Conservation (phyloP, 2,888 invertebrate species). For the Cryptus viduatorius region DNA sequence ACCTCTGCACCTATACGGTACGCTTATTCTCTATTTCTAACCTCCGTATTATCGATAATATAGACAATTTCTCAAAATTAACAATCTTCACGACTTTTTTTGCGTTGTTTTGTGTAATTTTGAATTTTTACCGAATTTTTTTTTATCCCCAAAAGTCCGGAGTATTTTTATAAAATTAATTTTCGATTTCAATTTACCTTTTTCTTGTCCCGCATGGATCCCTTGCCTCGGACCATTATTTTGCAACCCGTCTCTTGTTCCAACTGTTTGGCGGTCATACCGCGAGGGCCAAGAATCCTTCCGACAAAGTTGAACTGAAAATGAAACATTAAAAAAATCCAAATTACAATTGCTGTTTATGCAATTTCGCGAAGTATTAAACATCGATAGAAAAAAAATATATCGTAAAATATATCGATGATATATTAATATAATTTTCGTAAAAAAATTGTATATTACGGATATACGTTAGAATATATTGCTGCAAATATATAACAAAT, state of each 20-base stretch:
- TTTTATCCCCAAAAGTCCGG: not conserved
- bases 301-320: conserved; percentile 99
- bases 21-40: not conserved
- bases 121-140: not conserved
- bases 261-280: conserved; percentile 99
- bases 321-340: not conserved
- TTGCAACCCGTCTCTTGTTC: conserved; percentile 99
- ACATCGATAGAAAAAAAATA: not conserved
- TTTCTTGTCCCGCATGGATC: conserved; percentile 99
- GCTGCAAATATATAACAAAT: too few relatives aligned
- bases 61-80: not conserved
- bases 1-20: not conserved
- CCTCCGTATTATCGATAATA: not conserved
- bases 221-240: conserved; percentile 99
- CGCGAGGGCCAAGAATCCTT: conserved; percentile 99
- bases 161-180: not conserved
- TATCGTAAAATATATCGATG: not conserved
- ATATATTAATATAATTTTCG: not conserved
- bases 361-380: too few relatives aligned
- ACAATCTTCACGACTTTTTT: not conserved
- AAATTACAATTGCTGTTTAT: too few relatives aligned
- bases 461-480: too few relatives aligned
- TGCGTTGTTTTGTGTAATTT: not conserved
- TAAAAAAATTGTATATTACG: not conserved
- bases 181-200: conserved; percentile 91